Base-by-base conservation (phyloP, 2,888 invertebrate genomes). In the Tenthredo mesomela region DNA sequence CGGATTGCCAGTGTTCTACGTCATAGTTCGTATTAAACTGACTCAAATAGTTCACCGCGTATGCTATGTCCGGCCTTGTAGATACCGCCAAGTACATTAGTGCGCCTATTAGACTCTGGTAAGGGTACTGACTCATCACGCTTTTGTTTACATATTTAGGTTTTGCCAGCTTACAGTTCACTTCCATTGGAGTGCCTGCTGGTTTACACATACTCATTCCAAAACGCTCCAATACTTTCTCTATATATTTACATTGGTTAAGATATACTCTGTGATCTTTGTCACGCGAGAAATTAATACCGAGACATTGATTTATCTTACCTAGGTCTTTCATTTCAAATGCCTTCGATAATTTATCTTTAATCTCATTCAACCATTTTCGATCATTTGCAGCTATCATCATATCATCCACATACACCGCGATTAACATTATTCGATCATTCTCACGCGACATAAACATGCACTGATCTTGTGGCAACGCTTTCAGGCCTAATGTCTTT, bases 61-160 rank as follows among this genome's bases (percentile, higher is more conserved):
- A 88, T 7, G 86, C 54, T n/a, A 89, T 87, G 61, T 89, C 89
- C 21, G 88, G 88, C 2, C 89, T 54, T 0, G 88, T 86, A n/a
- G 70, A 47, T 12, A 82, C 43, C 1, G 88, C 84, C 1, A 88
- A n/a, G 54, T 86, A 89, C 18, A 89, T 29, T 2, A 89, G 70
- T n/a, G n/a, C n/a, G n/a, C n/a, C n/a, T n/a, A n/a, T n/a, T n/a
- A n/a, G n/a, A n/a, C n/a, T n/a, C n/a, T n/a, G n/a, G n/a, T n/a
- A n/a, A n/a, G n/a, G n/a, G 25, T 84, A 85, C 37, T 82, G 18
- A 1, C 15, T 15, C 85, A 86, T 85, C 37, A 21, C 84, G 15
- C 33, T 40, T 1, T 47, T 29, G 29, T 54, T 67, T 21, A 40
- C 43, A 15, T 15, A 12, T 18, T 80, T 84, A 0, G 85, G 85